Conservation (phyloP, 1,140 invertebrate species). For the Melitaea cinxia region DNA sequence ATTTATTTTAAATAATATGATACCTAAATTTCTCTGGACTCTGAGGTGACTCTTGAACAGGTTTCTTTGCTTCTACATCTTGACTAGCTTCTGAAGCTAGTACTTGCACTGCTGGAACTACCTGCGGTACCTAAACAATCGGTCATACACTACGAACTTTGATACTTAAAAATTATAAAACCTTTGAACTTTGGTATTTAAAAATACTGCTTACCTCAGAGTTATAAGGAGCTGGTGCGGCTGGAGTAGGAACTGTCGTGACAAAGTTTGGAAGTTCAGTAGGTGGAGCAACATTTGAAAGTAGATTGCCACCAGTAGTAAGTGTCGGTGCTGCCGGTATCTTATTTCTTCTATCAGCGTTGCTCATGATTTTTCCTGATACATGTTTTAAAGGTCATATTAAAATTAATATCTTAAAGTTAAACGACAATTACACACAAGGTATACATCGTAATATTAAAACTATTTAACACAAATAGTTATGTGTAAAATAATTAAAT, state of each 20-base stretch:
- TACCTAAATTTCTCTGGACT: constrained; percentile 60
- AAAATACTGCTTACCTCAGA: constrained; percentile 34
- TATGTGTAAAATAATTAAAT: background rate
- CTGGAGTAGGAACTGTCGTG: constrained; percentile 47
- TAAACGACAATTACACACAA: background rate
- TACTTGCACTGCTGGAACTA: constrained; percentile 30
- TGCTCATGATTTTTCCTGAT: constrained; percentile 54
- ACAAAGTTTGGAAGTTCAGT: constrained; percentile 83
- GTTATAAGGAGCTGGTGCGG: constrained; percentile 19
- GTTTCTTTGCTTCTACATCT: constrained; percentile 20
- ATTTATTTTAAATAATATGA: background rate
- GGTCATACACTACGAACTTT: background rate
- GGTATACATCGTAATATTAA: background rate
- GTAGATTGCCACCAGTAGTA: constrained; percentile 73
- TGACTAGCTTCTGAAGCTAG: constrained; percentile 35
- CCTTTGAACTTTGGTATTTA: background rate
- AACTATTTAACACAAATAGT: background rate
- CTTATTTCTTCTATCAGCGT: constrained; percentile 56
- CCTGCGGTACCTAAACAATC: constrained; percentile 14
- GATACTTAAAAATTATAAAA: background rate
- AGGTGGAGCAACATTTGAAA: constrained; percentile 83
- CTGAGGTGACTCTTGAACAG: constrained; percentile 29
- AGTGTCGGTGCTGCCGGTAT: constrained; percentile 63
- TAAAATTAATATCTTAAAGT: background rate
- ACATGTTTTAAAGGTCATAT: background rate